Percentiles rank a stretch among this genome's conserved stretches.
phyloP scores from a whole-genome alignment of 92 coral and sea anemone genomes.

The Epizoanthus rinbou region DNA sequence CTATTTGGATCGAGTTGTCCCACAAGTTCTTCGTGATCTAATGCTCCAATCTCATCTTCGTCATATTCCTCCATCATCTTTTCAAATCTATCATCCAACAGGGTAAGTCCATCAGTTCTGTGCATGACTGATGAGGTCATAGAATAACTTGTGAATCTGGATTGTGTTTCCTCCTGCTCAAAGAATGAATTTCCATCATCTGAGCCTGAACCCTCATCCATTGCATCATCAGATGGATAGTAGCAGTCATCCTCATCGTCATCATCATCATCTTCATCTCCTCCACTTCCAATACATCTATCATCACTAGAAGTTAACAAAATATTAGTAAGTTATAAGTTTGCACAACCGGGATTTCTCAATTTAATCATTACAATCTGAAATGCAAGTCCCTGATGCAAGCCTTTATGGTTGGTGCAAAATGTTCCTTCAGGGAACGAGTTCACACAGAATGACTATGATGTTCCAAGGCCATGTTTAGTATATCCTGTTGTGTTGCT shows the following conservation, averaged over 20 bases:
- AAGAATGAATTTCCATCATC: slow-evolving; percentile 68
- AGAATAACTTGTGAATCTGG: slow-evolving; percentile 93
- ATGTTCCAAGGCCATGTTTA: too few species aligned
- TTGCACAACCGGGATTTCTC: too few species aligned
- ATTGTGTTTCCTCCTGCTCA: slow-evolving; percentile 87
- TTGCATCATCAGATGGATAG: slow-evolving; percentile 85
- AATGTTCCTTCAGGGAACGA: too few species aligned
- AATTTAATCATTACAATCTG: too few species aligned
- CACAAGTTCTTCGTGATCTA: slow-evolving; percentile 90
- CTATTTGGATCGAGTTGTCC: slow-evolving; percentile 69
- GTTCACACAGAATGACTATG: too few species aligned
- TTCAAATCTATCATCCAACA: slow-evolving; percentile 94
- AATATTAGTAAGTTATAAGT: not conserved
- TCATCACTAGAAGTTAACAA: slow-evolving; percentile 52
- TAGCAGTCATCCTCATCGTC: slow-evolving; percentile 46
- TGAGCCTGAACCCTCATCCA: slow-evolving; percentile 45
- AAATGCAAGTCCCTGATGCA: too few species aligned
- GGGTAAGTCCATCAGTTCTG: slow-evolving; percentile 90
- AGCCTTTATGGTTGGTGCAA: too few species aligned
- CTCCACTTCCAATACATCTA: slow-evolving; percentile 57
- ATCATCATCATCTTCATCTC: slow-evolving; percentile 56
- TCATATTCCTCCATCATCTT: slow-evolving; percentile 97
- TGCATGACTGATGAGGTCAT: slow-evolving; percentile 94
- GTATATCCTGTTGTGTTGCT: too few species aligned
- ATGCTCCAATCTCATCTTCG: slow-evolving; percentile 97